These are phyloP conservation scores for Lochmaea crataegi DNA, from an alignment of 2,888 invertebrate species.

Conservation along the genomic window DNA sequence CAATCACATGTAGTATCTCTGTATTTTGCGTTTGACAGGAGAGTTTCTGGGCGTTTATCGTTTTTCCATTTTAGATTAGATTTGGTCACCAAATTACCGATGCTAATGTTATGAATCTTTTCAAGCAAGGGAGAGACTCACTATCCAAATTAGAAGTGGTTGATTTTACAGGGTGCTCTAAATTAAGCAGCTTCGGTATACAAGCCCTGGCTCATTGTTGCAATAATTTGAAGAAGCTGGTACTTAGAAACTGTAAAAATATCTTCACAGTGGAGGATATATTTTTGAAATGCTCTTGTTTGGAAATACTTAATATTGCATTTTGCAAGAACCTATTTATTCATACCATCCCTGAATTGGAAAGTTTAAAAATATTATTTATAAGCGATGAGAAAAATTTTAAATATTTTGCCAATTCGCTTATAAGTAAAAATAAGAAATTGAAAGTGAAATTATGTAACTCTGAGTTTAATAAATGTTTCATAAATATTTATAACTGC, in stretches of 20 bases:
- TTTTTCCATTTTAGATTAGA: constrained; percentile 23
- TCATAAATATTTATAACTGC: constrained; percentile 9
- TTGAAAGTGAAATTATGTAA: constrained; percentile 35
- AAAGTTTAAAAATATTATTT: constrained; percentile 31
- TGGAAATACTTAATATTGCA: constrained; percentile 41
- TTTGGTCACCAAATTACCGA: constrained; percentile 40
- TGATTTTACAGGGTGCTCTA: constrained; percentile 43
- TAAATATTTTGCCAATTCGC: constrained; percentile 28
- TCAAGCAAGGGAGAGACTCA: constrained; percentile 31
- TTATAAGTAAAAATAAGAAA: constrained; percentile 17
- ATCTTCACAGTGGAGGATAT: constrained; percentile 27
- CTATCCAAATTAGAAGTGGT: constrained; percentile 35
- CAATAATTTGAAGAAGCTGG: constrained; percentile 32
- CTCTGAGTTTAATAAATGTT: constrained; percentile 43
- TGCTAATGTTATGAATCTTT: constrained; percentile 32
- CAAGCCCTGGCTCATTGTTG: constrained; percentile 38
- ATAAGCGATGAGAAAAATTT: constrained; percentile 37
- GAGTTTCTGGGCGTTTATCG: too few species aligned
- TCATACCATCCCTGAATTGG: background rate
- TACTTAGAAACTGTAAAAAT: constrained; percentile 41
- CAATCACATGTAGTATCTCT: too few species aligned
- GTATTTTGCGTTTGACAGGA: too few species aligned
- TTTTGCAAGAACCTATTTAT: constrained; percentile 36
- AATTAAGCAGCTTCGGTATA: constrained; percentile 36
- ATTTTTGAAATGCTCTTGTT: constrained; percentile 27